Percentiles rank a stretch among this genome's conserved stretches.
Evolutionary conservation across 2,797 vertebrate genomes (phyloP).

Genomic region (Lophotriccus pileatus): DNA sequence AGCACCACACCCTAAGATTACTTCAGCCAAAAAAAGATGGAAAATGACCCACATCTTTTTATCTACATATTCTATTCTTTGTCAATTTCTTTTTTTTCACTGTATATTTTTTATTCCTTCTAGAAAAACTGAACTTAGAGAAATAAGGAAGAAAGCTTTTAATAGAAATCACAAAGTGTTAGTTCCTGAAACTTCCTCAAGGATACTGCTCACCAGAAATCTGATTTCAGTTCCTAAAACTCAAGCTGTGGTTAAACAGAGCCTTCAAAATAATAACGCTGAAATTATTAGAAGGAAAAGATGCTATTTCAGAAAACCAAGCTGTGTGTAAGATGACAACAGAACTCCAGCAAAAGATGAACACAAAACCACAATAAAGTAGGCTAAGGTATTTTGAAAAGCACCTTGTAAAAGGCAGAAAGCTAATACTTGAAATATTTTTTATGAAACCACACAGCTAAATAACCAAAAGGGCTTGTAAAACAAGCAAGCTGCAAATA

Average conservation of each 20-base stretch:
- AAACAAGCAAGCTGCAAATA: background rate
- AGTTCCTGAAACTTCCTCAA: background rate
- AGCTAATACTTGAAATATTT: background rate
- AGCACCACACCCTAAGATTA: slow-evolving; percentile 14
- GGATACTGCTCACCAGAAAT: background rate
- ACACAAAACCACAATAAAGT: background rate
- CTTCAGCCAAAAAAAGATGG: background rate
- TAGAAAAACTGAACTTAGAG: background rate
- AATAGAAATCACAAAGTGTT: background rate
- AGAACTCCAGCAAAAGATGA: background rate
- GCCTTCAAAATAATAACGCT: background rate
- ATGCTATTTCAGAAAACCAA: background rate
- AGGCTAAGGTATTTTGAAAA: background rate
- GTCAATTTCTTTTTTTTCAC: background rate
- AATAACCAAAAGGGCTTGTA: background rate
- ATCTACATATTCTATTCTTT: background rate
- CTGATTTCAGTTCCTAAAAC: background rate
- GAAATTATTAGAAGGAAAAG: background rate
- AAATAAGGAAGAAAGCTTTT: background rate
- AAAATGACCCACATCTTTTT: background rate
- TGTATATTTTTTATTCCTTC: background rate
- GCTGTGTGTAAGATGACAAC: background rate
- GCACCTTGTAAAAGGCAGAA: background rate
- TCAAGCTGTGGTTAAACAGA: background rate
- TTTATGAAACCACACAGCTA: background rate